Evolutionary conservation across 1,140 invertebrate species (phyloP).

Genomic region (Drosophila ironensis): DNA sequence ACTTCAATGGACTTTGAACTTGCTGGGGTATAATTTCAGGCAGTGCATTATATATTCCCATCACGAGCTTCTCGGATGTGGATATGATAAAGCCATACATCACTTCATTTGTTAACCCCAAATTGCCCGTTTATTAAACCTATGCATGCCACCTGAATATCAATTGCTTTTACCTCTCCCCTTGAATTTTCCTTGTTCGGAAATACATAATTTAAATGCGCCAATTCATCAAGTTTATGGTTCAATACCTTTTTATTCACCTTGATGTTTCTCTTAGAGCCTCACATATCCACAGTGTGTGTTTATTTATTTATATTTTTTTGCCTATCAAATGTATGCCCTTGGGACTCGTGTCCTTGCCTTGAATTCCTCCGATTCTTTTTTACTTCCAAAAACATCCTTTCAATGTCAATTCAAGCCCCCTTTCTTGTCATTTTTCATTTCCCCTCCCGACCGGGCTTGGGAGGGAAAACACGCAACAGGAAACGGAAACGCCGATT

Average conservation of each 20-base stretch:
- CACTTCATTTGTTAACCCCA: constrained; percentile 47
- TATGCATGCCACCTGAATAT: constrained; percentile 29
- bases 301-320: too few species aligned
- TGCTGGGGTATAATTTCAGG: too few species aligned
- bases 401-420: constrained; percentile 13
- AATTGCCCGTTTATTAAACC: constrained; percentile 50
- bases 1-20: constrained; percentile 6
- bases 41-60: not conserved
- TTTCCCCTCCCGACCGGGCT: too few species aligned
- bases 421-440: constrained; percentile 11
- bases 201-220: constrained; percentile 54
- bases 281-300: too few species aligned
- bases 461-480: too few species aligned
- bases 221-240: constrained; percentile 51
- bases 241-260: constrained; percentile 51
- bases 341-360: not conserved
- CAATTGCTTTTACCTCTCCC: constrained; percentile 4
- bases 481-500: constrained; percentile 50
- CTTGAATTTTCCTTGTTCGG: constrained; percentile 5
- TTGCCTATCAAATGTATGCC: constrained; percentile 40
- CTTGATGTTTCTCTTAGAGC: constrained; percentile 31
- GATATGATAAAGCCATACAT: constrained; percentile 38
- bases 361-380: not conserved
- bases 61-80: constrained; percentile 26
- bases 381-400: not conserved